Conservation (phyloP, 2,888 invertebrate species). For the Monopis laevigella region DNA sequence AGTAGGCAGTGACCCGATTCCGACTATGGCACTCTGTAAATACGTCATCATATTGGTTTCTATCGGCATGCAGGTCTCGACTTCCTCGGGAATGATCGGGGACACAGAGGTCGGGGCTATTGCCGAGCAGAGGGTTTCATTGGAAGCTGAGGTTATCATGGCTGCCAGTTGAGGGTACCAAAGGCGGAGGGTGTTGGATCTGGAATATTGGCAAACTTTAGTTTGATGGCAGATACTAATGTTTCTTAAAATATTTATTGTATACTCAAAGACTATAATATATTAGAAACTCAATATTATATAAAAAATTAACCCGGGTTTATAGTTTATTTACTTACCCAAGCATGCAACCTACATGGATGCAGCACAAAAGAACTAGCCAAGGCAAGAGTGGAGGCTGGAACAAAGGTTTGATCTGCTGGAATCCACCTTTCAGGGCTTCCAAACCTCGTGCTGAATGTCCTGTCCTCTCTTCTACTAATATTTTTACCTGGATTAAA, state of each 20-base stretch:
- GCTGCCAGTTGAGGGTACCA: slow-evolving; percentile 90
- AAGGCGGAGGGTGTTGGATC: slow-evolving; percentile 81
- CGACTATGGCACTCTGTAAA: slow-evolving; percentile 74
- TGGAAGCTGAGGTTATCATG: slow-evolving; percentile 57
- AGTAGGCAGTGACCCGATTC: slow-evolving; percentile 68
- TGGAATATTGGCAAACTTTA: no score
- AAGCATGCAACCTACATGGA: slow-evolving; percentile 48
- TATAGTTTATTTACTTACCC: slow-evolving; percentile 32
- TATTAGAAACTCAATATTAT: no score
- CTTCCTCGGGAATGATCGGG: slow-evolving; percentile 18
- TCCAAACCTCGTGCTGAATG: slow-evolving; percentile 45
- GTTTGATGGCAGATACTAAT: no score
- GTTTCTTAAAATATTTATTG: no score
- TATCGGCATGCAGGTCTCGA: slow-evolving; percentile 38
- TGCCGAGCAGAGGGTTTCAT: slow-evolving; percentile 43
- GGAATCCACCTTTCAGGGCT: slow-evolving; percentile 65
- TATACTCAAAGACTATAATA: no score
- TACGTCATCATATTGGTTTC: slow-evolving; percentile 71
- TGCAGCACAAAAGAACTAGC: slow-evolving; percentile 68
- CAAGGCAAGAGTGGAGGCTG: slow-evolving; percentile 67
- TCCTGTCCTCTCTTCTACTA: slow-evolving; percentile 45
- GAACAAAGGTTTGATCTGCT: slow-evolving; percentile 74
- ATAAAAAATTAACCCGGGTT: no score
- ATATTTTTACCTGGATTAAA: slow-evolving; percentile 50
- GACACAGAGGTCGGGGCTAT: slow-evolving; percentile 30